Evolutionary conservation across 2,797 vertebrate species (phyloP), one percentile per base, ranked within the genome.

Genomic region (Danio tinwini): DNA sequence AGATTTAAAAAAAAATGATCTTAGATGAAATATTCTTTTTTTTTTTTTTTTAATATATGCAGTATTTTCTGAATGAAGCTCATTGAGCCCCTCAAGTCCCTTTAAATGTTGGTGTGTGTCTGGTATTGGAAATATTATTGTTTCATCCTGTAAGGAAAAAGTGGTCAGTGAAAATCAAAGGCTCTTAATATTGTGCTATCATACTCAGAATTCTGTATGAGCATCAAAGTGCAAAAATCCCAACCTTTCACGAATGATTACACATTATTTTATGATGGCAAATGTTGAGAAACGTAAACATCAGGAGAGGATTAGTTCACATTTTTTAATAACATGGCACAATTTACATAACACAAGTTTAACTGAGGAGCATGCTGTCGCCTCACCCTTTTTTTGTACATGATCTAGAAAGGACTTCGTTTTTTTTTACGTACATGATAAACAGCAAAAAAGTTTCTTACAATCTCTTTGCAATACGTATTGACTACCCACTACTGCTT

Each of bases 261-360:
- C 56, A 29, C 12, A 8, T 39, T 29, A 29, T 29, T 52, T 17
- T 69, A 11, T 17, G 16, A 55, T 13, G 6, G 3, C 4, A 40
- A 19, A 6, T 42, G 53, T 19, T 29, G 21, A 77, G 40, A 67
- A 67, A 39, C 14, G 45, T 5, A 69, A 75, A 56, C 73, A 7
- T 45, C 37, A 49, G 88, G 80, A 83, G 87, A 19, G 81, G 17
- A 67, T 96, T 93, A 94, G 95, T 97, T 98, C 96, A 97, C 96
- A 96, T 96, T 98, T 98, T 99, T 99, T 98, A 98, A 98, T 99
- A 97, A 99, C 97, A 97, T 98, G 97, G 96, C 96, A 99, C 97
- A 97, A 96, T 97, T 96, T 97, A 99, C 97, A 98, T 96, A 94
- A 98, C 97, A 98, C 97, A 97, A 96, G 94, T 92, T 95, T 96